Conservation (phyloP, 2,888 invertebrate genomes). For the Himalopsyche tibetana region DNA sequence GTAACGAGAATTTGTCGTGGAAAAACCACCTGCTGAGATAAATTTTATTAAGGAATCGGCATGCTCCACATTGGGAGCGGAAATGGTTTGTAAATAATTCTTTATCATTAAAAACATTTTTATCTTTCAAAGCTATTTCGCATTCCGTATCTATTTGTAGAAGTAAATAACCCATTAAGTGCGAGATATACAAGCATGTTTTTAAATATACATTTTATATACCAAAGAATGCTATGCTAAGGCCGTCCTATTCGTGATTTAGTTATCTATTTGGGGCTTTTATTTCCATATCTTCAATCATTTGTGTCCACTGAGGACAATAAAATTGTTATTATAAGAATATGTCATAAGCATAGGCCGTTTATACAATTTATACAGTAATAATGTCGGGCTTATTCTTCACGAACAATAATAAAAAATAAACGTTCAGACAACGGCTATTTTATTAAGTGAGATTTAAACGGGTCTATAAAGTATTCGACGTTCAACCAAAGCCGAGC, state of each 20-base stretch:
- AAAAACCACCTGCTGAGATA: no score
- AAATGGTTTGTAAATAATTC: no score
- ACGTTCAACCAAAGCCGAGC: not conserved
- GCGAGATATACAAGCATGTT: no score
- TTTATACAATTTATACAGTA: slow-evolving; percentile 16
- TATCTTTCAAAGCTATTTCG: no score
- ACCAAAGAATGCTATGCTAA: no score
- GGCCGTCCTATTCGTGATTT: not conserved
- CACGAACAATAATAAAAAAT: slow-evolving; percentile 45
- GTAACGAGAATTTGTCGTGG: no score
- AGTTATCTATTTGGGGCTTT: slow-evolving; percentile 6
- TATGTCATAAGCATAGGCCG: slow-evolving; percentile 33
- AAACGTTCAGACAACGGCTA: slow-evolving; percentile 28
- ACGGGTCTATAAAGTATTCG: slow-evolving; percentile 44
- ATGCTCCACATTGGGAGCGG: no score
- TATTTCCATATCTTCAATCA: slow-evolving; percentile 37
- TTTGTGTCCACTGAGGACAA: not conserved
- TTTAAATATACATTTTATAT: no score
- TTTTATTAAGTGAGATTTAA: slow-evolving; percentile 47
- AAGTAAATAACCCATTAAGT: no score
- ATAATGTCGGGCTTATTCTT: slow-evolving; percentile 36
- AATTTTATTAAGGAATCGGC: no score
- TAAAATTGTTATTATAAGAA: slow-evolving; percentile 35
- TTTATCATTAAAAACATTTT: no score
- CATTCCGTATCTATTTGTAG: no score